A percentile compares a stretch with the other conserved stretches of the same genome.
Conservation (phyloP, 1,140 invertebrate genomes). For the Hylyphantes graminicola region DNA sequence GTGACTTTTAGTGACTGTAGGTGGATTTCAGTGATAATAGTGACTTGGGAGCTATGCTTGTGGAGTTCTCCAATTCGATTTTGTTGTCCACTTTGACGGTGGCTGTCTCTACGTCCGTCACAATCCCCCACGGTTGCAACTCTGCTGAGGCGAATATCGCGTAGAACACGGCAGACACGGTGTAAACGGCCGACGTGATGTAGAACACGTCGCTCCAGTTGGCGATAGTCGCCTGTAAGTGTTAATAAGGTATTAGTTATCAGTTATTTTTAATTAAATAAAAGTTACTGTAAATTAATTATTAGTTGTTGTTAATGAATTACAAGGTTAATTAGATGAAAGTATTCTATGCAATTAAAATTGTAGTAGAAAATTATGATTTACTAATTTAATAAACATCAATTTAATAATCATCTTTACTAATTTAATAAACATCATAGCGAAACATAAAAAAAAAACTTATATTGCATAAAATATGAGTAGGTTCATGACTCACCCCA, state of each 20-base stretch:
- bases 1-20: too few species aligned
- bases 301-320: too few species aligned
- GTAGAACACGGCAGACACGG: constrained; percentile 81
- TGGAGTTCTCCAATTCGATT: not conserved
- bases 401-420: not conserved
- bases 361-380: too few species aligned
- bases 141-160: constrained; percentile 64
- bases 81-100: not conserved
- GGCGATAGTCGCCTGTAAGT: constrained; percentile 77
- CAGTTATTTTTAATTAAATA: too few species aligned
- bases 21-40: too few species aligned
- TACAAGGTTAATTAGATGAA: too few species aligned
- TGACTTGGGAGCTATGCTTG: too few species aligned
- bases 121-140: constrained; percentile 54
- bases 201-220: constrained; percentile 88
- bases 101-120: not conserved
- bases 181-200: constrained; percentile 79
- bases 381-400: too few species aligned
- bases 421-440: not conserved
- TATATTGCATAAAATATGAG: not conserved
- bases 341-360: too few species aligned
- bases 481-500: constrained; percentile 8
- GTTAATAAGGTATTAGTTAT: too few species aligned
- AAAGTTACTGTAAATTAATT: too few species aligned
- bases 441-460: not conserved